Conservation (phyloP, 2,113 vertebrate genomes). For the Aix galericulata region DNA sequence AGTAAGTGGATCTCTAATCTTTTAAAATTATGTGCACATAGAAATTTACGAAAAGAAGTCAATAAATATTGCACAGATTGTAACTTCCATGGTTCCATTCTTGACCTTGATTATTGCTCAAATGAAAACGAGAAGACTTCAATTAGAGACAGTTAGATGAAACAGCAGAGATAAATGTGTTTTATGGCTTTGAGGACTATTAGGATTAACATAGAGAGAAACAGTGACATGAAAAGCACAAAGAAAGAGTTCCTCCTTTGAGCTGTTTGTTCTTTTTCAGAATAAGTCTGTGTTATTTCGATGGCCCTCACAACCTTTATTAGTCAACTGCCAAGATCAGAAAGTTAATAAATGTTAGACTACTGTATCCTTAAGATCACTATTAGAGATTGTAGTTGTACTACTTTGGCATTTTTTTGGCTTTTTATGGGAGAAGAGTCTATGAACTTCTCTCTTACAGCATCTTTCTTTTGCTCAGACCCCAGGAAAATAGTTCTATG, state of each 20-base stretch:
- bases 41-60: neutral
- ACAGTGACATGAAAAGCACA: neutral
- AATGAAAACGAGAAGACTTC: neutral
- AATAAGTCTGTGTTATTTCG: neutral
- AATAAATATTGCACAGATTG: neutral
- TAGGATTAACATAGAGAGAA: neutral
- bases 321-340: neutral
- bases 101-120: neutral
- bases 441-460: neutral
- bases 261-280: neutral
- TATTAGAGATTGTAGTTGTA: neutral
- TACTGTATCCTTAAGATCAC: neutral
- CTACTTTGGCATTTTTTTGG: neutral
- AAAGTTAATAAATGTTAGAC: neutral
- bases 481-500: constrained; percentile 28
- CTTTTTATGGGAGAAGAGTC: neutral
- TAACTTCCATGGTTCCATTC: neutral
- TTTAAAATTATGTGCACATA: neutral
- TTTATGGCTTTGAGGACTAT: neutral
- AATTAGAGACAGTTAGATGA: neutral
- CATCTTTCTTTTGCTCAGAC: constrained; percentile 5
- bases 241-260: neutral
- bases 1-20: neutral
- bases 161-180: neutral
- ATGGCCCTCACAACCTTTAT: neutral